A percentile compares a stretch with the other conserved stretches of the same genome.
Evolutionary conservation across 1,140 invertebrate species (phyloP).

Genomic region (Phortica variegata): DNA sequence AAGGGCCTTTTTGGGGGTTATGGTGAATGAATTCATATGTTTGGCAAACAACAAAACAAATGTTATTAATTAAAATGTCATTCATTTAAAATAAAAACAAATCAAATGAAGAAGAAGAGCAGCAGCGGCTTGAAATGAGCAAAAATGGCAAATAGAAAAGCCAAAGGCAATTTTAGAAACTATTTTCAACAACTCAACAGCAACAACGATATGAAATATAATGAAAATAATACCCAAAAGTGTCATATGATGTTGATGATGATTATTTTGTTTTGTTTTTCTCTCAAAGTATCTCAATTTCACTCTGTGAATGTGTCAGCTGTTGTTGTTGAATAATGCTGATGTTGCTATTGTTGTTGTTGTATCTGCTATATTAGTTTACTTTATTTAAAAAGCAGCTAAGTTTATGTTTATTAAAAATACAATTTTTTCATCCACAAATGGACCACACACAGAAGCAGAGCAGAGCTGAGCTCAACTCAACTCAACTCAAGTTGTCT

Average conservation of each 20-base stretch:
- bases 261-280: slow-evolving; percentile 31
- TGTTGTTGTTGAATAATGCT: too few species aligned
- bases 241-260: slow-evolving; percentile 36
- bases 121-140: neutral
- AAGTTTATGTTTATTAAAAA: too few species aligned
- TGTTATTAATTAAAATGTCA: slow-evolving; percentile 57
- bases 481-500: slow-evolving; percentile 24
- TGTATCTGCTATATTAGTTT: slow-evolving; percentile 5
- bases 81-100: slow-evolving; percentile 25
- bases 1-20: too few species aligned
- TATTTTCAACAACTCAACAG: too few species aligned
- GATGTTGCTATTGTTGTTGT: too few species aligned
- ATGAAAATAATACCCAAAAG: neutral
- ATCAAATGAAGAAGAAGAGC: neutral
- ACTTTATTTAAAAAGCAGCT: slow-evolving; percentile 1
- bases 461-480: slow-evolving; percentile 9
- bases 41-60: slow-evolving; percentile 36
- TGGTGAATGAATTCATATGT: neutral
- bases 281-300: neutral
- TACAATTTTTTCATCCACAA: slow-evolving; percentile 15
- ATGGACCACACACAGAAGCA: slow-evolving; percentile 35
- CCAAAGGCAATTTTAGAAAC: too few species aligned
- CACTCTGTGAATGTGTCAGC: too few species aligned
- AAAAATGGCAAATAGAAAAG: slow-evolving; percentile 10
- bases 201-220: slow-evolving; percentile 33